A percentile compares a stretch with the other conserved stretches of the same genome.
Evolutionary conservation across 2,797 vertebrate genomes (phyloP).

Genomic region (Cuniculus paca): DNA sequence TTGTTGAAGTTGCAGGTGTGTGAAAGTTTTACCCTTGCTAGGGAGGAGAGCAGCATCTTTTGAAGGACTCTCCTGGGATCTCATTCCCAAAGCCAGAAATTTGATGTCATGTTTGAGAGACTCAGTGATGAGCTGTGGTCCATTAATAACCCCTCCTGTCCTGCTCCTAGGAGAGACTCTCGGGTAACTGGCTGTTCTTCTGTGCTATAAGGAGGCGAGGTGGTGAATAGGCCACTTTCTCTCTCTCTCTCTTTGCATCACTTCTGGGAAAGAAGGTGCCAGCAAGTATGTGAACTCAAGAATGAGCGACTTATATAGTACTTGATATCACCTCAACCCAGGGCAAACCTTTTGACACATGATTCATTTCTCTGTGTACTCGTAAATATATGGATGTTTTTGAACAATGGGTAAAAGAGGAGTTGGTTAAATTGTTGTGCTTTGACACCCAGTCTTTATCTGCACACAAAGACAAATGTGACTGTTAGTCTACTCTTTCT

Average conservation of each 20-base stretch:
- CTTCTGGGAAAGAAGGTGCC: conserved; percentile 40
- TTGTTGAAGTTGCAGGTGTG: conserved; percentile 37
- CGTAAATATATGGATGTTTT: neutral
- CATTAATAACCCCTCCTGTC: neutral
- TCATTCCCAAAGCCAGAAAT: conserved; percentile 42
- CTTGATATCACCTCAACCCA: neutral
- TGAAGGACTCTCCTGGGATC: conserved; percentile 32
- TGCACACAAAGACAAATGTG: conserved; percentile 65
- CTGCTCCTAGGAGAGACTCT: neutral
- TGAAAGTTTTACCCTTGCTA: conserved; percentile 22
- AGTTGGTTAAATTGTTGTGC: conserved; percentile 36
- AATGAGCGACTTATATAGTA: neutral
- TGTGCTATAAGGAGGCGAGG: neutral
- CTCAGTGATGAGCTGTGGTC: neutral
- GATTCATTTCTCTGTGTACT: neutral
- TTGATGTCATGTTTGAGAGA: neutral
- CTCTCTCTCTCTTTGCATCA: conserved; percentile 14
- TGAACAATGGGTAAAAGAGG: conserved; percentile 50
- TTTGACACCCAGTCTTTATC: conserved; percentile 60
- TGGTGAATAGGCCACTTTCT: neutral
- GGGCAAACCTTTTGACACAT: neutral
- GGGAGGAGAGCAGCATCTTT: conserved; percentile 57
- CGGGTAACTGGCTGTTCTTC: neutral
- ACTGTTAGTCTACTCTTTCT: conserved; percentile 73
- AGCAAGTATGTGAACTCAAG: neutral